phyloP scores from a whole-genome alignment of 2,113 vertebrate genomes.

The Hippoglossus stenolepis region DNA sequence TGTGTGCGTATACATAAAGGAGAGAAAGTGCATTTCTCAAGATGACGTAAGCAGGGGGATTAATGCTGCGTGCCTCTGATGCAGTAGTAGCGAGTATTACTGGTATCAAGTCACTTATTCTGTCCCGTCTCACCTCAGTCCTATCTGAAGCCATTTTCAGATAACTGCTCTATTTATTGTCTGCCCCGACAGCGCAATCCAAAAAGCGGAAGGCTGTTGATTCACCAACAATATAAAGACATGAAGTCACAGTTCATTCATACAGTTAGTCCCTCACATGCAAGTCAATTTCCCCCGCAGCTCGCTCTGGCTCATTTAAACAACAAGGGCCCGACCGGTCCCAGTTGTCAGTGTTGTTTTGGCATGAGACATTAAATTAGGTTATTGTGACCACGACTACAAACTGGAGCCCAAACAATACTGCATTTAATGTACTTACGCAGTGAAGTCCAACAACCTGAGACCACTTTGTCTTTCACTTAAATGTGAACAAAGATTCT shows the following conservation, averaged over 20 bases:
- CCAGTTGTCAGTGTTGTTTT: not conserved
- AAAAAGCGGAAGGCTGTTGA: constrained; percentile 18
- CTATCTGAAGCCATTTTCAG: constrained; percentile 35
- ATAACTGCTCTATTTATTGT: constrained; percentile 33
- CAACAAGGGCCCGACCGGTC: not conserved
- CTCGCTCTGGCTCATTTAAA: not conserved
- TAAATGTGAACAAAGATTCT: too few species aligned
- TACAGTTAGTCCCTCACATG: not conserved
- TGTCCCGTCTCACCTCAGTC: constrained; percentile 2
- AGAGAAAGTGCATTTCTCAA: not conserved
- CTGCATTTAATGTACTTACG: too few species aligned
- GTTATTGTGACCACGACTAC: not conserved
- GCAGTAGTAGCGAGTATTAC: too few species aligned
- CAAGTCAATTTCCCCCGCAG: not conserved
- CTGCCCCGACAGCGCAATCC: constrained; percentile 12
- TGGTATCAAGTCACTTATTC: too few species aligned
- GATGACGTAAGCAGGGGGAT: not conserved
- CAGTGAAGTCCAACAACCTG: too few species aligned
- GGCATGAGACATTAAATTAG: not conserved
- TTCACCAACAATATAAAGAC: constrained; percentile 17
- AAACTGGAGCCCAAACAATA: not conserved
- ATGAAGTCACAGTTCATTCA: constrained; percentile 17
- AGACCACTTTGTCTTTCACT: too few species aligned
- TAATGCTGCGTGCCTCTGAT: not conserved
- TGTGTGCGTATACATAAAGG: not conserved